Percentiles rank a stretch among this genome's conserved stretches.
Conservation (phyloP, 1,140 invertebrate genomes). For the Streblospio benedicti region DNA sequence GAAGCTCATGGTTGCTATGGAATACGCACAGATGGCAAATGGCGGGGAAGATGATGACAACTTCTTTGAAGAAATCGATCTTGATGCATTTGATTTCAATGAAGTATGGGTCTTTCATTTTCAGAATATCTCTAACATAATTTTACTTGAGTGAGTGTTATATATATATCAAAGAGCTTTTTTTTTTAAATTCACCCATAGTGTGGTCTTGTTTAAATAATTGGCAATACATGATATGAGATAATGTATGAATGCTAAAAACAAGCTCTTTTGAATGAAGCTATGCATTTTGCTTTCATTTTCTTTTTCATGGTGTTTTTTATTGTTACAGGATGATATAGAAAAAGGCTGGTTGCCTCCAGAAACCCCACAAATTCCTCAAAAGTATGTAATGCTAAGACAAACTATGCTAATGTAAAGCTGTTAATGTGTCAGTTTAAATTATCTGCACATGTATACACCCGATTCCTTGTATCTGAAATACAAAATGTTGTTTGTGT, state of each 20-base stretch:
- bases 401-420: not conserved
- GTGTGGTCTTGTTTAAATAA: no score
- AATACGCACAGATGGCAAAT: slow-evolving; percentile 28
- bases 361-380: slow-evolving; percentile 35
- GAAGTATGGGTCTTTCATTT: slow-evolving; percentile 23
- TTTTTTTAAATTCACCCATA: no score
- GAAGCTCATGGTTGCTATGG: slow-evolving; percentile 26
- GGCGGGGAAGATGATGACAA: slow-evolving; percentile 30
- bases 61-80: slow-evolving; percentile 28
- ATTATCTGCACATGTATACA: no score
- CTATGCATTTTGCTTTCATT: not conserved
- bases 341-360: slow-evolving; percentile 38
- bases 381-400: slow-evolving; percentile 24
- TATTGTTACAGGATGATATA: slow-evolving; percentile 27
- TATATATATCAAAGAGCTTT: no score
- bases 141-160: no score
- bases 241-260: no score
- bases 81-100: slow-evolving; percentile 35
- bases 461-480: no score
- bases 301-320: not conserved
- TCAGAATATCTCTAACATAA: not conserved
- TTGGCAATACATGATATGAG: no score
- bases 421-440: slow-evolving; percentile 28
- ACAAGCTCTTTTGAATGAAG: no score
- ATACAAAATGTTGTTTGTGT: no score